phyloP scores from a whole-genome alignment of 1,140 invertebrate genomes.

The Leguminivora glycinivorella region DNA sequence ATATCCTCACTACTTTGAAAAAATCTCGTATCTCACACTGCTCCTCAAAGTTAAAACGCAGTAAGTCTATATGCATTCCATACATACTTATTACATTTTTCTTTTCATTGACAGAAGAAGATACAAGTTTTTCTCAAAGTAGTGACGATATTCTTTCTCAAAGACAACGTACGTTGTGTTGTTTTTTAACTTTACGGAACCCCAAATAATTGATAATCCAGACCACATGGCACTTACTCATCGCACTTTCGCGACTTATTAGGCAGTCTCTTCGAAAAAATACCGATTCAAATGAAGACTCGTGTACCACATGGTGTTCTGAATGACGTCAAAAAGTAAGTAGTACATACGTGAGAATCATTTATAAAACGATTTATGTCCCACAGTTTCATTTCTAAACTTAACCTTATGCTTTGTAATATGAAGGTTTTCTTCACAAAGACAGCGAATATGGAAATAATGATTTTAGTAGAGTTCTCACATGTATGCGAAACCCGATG shows the following conservation, averaged over 20 bases:
- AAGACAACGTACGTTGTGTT: neutral
- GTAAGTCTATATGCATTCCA: too few species aligned
- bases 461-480: neutral
- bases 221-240: constrained; percentile 13
- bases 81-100: too few species aligned
- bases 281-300: neutral
- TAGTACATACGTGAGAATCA: neutral
- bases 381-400: neutral
- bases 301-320: constrained; percentile 2
- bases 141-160: too few species aligned
- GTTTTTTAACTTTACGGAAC: neutral
- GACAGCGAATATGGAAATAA: neutral
- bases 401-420: neutral
- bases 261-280: neutral
- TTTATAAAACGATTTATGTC: too few species aligned
- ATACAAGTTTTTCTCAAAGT: too few species aligned
- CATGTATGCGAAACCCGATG: constrained; percentile 6
- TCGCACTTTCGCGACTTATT: constrained; percentile 6
- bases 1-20: too few species aligned
- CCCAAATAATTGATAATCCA: neutral
- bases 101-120: too few species aligned
- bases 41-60: too few species aligned
- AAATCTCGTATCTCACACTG: too few species aligned
- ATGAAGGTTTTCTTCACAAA: neutral
- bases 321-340: neutral